A percentile compares a stretch with the other conserved stretches of the same genome.
Evolutionary conservation across 2,113 vertebrate genomes (phyloP).

Genomic region (Bubo bubo): DNA sequence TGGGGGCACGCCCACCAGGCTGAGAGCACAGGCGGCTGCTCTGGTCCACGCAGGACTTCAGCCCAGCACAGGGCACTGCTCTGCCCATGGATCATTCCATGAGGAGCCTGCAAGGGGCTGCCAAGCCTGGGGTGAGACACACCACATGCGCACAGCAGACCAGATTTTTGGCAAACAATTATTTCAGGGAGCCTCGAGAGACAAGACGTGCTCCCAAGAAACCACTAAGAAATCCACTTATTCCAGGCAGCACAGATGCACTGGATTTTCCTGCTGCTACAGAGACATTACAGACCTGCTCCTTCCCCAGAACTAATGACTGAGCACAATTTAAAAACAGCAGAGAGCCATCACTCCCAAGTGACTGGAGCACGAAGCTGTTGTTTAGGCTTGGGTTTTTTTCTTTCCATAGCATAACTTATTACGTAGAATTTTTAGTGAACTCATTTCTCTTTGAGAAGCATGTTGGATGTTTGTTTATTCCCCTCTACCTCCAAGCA

Average conservation of each 20-base stretch:
- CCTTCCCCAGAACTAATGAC: not conserved
- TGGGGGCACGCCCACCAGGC: no score
- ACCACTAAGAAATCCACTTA: not conserved
- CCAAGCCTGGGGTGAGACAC: not conserved
- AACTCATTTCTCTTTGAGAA: not conserved
- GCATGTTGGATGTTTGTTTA: not conserved
- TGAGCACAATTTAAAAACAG: not conserved
- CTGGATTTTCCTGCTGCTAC: not conserved
- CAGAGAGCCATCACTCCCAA: not conserved
- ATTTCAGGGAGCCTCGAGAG: not conserved
- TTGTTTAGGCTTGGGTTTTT: not conserved
- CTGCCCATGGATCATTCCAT: not conserved
- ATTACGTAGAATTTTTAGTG: not conserved
- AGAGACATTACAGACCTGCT: not conserved
- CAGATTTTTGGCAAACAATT: not conserved
- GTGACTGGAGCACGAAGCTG: not conserved
- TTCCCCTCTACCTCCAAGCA: not conserved
- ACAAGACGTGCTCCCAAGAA: not conserved
- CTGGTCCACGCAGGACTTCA: fast-evolving
- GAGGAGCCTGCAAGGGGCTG: not conserved
- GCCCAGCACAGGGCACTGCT: not conserved
- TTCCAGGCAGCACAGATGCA: not conserved
- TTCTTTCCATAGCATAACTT: not conserved
- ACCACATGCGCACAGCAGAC: not conserved
- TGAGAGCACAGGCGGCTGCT: not conserved